Base-by-base conservation (phyloP, 2,888 invertebrate genomes). In the Aproaerema taeniolella region DNA sequence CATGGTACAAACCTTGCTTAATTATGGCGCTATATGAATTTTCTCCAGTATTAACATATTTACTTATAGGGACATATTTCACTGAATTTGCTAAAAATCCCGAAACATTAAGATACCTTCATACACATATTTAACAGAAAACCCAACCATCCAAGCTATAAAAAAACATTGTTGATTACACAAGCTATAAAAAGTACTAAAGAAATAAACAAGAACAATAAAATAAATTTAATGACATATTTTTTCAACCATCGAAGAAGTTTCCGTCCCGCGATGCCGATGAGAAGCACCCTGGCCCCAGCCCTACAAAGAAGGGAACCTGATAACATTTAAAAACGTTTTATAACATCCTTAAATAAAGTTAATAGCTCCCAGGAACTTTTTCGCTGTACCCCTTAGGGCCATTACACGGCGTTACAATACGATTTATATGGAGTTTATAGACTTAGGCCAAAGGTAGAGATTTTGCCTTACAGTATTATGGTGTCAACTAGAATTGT, bases 321-420 rank as follows among this genome's bases (percentile, higher is more conserved):
- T 72, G 81, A 82, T 82, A 83, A 75, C 79, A 76, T 69, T 72
- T 36, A 71, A 72, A 78, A 82, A 72, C 77, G 76, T 63, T 83
- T 83, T 82, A 81, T 80, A 81, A 77, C 80, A 69, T 70, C 67
- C 81, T 82, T 82, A 82, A 83, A 83, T 81, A 82, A 83, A 77
- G 69, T 83, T 83, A 80, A 83, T 83, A 76, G 82, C 79, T 61
- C 67, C 65, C 65, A 55, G 65, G 70, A 79, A 83, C 75, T 81
- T 81, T 81, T 82, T 79, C 80, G 71, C 62, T 69, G 74, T 73
- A 71, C 77, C 81, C 79, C 73, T 68, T 67, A 71, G 67, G 65
- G 73, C 78, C 73, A 79, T 83, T 81, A 83, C 70, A 67, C 57
- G 71, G 70, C 67, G 73, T 73, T 67, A 73, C 71, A 70, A 67